Conservation (phyloP, 2,888 invertebrate genomes). For the Lottia scabra region DNA sequence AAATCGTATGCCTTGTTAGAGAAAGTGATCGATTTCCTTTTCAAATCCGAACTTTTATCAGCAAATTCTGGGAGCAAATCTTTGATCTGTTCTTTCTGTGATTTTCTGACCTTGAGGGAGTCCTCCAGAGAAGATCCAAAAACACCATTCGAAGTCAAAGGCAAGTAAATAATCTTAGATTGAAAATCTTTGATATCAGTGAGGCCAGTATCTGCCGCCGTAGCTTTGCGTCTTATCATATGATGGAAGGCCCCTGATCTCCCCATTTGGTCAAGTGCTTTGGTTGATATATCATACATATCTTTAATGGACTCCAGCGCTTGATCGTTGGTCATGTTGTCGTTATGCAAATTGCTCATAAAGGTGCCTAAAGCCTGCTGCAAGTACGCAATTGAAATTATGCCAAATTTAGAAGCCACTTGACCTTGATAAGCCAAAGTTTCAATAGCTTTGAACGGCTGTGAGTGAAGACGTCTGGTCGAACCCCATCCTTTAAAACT, state of each 20-base stretch:
- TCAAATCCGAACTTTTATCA: neutral
- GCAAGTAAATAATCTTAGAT: neutral
- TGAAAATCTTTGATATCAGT: neutral
- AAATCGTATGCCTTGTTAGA: too few species aligned
- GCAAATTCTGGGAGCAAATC: conserved; percentile 20
- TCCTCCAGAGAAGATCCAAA: conserved; percentile 26
- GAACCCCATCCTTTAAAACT: neutral
- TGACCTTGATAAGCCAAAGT: neutral
- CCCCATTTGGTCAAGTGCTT: neutral
- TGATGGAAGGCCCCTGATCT: neutral
- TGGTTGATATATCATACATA: neutral
- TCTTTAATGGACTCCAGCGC: neutral
- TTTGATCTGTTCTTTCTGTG: conserved; percentile 26
- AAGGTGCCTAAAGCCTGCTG: neutral
- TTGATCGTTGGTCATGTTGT: neutral
- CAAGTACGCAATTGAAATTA: neutral
- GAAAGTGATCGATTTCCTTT: neutral
- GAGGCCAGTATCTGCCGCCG: neutral
- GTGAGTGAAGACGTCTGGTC: neutral
- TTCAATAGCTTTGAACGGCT: neutral
- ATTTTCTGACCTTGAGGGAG: conserved; percentile 29
- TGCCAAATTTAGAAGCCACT: neutral
- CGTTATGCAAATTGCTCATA: neutral
- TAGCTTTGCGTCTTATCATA: neutral
- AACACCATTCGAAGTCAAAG: conserved; percentile 15